Conservation (phyloP, 2,888 invertebrate species). For the Macaria notata region DNA sequence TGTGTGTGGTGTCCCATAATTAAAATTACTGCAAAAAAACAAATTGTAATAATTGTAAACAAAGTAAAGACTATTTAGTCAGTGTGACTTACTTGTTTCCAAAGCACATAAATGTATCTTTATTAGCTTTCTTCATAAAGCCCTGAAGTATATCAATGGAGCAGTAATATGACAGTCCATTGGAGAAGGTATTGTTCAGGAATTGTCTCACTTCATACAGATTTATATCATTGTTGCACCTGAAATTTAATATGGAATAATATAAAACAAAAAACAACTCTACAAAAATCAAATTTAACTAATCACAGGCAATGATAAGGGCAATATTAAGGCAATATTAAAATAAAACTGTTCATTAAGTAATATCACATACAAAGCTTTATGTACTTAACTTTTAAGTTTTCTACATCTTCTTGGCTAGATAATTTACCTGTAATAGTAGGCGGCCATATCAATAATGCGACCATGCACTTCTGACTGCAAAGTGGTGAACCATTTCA, state of each 20-base stretch:
- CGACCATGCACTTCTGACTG: slow-evolving; percentile 6
- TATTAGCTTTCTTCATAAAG: slow-evolving; percentile 42
- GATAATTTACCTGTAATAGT: slow-evolving; percentile 12
- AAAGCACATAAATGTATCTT: slow-evolving; percentile 4
- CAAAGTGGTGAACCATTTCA: slow-evolving; percentile 4
- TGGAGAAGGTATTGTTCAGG: slow-evolving; percentile 44
- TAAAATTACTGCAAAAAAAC: too few relatives aligned
- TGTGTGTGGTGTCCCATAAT: too few relatives aligned
- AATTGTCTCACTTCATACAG: slow-evolving; percentile 47
- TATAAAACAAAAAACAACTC: too few relatives aligned
- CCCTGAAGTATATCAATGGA: slow-evolving; percentile 54
- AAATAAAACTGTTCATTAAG: not conserved
- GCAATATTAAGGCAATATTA: not conserved
- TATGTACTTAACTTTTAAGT: too few relatives aligned
- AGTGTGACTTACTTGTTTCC: slow-evolving; percentile 26
- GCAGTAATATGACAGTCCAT: slow-evolving; percentile 49
- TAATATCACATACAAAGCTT: too few relatives aligned
- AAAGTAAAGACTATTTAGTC: too few relatives aligned
- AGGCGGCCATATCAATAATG: slow-evolving; percentile 12
- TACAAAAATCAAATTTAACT: too few relatives aligned
- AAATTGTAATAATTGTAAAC: too few relatives aligned
- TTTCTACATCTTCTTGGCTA: too few relatives aligned
- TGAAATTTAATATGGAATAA: slow-evolving; percentile 31
- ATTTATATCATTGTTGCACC: slow-evolving; percentile 42
- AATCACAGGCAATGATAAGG: too few relatives aligned